Percentiles rank a stretch among this genome's conserved stretches.
phyloP scores from a whole-genome alignment of 2,113 vertebrate species.

The Corythaeola cristata region DNA sequence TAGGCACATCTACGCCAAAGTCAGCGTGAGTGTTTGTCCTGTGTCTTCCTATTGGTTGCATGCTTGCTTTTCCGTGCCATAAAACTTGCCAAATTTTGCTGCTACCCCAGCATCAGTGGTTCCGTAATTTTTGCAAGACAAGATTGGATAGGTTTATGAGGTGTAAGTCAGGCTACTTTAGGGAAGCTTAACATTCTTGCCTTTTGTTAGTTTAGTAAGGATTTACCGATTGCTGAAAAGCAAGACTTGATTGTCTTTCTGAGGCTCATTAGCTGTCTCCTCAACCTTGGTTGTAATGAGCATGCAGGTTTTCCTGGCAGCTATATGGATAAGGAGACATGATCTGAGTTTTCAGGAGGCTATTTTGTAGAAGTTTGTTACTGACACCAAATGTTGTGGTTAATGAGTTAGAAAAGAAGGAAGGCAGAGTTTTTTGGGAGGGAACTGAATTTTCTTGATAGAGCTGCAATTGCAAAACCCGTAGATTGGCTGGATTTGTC shows the following conservation, averaged over 20 bases:
- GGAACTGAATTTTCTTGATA: not conserved
- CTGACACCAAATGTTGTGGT: not conserved
- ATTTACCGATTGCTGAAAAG: not conserved
- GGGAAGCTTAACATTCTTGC: not conserved
- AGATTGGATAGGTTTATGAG: not conserved
- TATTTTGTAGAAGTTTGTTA: not conserved
- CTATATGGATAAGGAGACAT: not conserved
- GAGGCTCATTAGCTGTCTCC: not conserved
- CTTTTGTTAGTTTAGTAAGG: not conserved
- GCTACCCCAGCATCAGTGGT: not conserved
- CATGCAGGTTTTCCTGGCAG: not conserved
- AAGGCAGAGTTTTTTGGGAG: not conserved
- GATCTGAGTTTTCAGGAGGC: not conserved
- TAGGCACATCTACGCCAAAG: conserved; percentile 98
- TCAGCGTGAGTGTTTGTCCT: conserved; percentile 87
- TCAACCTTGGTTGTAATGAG: not conserved
- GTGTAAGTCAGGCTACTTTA: not conserved
- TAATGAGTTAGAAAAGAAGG: not conserved
- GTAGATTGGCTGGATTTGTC: not conserved
- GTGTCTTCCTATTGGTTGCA: not conserved
- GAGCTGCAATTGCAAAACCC: not conserved
- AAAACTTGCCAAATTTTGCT: not conserved
- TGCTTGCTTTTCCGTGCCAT: not conserved
- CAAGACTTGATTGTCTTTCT: not conserved
- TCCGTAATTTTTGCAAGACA: not conserved